Evolutionary conservation across 1,140 invertebrate genomes (phyloP).

Genomic region (Sminthurides bifidus): DNA sequence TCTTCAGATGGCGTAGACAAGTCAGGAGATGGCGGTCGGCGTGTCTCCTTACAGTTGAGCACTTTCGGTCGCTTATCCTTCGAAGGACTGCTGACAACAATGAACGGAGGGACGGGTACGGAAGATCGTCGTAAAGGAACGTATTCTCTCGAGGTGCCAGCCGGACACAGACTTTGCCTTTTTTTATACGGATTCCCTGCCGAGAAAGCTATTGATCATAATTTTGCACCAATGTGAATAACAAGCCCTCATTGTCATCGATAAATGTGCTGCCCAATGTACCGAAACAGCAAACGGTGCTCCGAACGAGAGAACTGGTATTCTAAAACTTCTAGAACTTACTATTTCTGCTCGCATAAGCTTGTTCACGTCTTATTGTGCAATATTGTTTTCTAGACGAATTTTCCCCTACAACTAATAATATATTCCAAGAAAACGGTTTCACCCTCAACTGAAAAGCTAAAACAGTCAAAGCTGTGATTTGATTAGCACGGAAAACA

Average conservation of each 20-base stretch:
- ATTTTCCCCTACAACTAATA: too few species aligned
- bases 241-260: neutral
- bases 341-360: neutral
- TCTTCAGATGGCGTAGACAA: neutral
- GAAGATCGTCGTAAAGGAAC: neutral
- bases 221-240: neutral
- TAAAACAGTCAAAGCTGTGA: too few species aligned
- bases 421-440: too few species aligned
- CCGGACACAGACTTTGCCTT: constrained; percentile 5
- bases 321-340: neutral
- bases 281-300: too few species aligned
- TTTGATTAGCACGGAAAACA: too few species aligned
- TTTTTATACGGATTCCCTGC: constrained; percentile 9
- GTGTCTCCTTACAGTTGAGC: neutral
- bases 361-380: neutral
- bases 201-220: neutral
- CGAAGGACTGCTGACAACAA: neutral
- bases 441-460: too few species aligned
- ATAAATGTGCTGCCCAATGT: too few species aligned
- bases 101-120: constrained; percentile 5
- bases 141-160: neutral
- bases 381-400: too few species aligned
- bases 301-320: too few species aligned
- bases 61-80: neutral
- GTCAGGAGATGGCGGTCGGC: neutral